Conservation (phyloP, 1,140 invertebrate species). For the Orchesella cincta region DNA sequence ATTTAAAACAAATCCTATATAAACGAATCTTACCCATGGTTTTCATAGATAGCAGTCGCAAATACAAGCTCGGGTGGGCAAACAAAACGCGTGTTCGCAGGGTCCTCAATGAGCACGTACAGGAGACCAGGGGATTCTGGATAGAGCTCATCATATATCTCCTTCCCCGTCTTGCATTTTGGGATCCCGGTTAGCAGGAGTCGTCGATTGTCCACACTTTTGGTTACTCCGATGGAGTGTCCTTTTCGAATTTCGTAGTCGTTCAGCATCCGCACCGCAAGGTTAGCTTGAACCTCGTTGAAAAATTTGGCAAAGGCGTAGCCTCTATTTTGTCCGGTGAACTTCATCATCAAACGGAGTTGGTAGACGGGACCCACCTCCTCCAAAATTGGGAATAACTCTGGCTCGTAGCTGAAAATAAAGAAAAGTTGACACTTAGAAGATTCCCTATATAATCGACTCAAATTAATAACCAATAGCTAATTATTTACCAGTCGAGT, state of each 20-base stretch:
- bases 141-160: background rate
- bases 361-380: background rate
- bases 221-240: background rate
- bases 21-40: background rate
- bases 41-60: background rate
- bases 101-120: no score
- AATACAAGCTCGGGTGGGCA: no score
- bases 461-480: no score
- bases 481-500: no score
- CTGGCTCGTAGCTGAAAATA: background rate
- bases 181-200: background rate
- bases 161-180: background rate
- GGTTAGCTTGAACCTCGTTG: background rate
- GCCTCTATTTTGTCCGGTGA: background rate
- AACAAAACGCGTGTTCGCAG: no score
- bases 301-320: conserved; percentile 1
- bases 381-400: background rate
- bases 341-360: conserved; percentile 17
- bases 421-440: no score
- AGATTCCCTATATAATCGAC: no score
- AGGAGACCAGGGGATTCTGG: no score
- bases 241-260: background rate
- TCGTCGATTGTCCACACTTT: background rate
- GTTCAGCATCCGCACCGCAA: background rate
- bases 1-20: background rate